Evolutionary conservation across 1,140 invertebrate genomes (phyloP).

Genomic region (Varroa destructor): DNA sequence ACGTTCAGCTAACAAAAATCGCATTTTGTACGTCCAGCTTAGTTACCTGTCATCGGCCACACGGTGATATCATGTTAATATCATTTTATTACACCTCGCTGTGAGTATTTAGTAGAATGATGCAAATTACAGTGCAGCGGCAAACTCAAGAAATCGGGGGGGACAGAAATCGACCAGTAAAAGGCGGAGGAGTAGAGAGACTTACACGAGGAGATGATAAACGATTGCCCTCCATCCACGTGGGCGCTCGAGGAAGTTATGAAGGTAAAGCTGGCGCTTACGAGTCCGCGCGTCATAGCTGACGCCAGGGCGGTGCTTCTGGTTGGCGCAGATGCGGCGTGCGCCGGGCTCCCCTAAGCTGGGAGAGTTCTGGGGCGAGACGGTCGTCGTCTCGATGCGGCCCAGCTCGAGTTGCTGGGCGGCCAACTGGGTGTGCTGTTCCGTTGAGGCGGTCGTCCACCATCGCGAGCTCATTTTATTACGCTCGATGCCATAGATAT

Average conservation of each 20-base stretch:
- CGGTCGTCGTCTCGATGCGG: slow-evolving; percentile 25
- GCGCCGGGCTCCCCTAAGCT: slow-evolving; percentile 26
- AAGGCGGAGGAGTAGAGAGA: slow-evolving; percentile 33
- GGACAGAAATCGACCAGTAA: too few relatives aligned
- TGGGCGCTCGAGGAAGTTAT: slow-evolving; percentile 85
- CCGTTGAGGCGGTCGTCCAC: slow-evolving; percentile 26
- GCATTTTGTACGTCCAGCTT: too few relatives aligned
- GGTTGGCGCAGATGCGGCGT: slow-evolving; percentile 27
- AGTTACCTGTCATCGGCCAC: too few relatives aligned
- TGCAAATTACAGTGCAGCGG: too few relatives aligned
- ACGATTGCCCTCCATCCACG: slow-evolving; percentile 64
- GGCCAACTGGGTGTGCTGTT: slow-evolving; percentile 27
- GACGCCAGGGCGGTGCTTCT: slow-evolving; percentile 27
- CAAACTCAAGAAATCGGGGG: too few relatives aligned
- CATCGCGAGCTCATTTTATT: slow-evolving; percentile 28
- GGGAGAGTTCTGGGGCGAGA: slow-evolving; percentile 28
- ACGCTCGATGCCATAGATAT: slow-evolving; percentile 28
- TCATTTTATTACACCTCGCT: too few relatives aligned
- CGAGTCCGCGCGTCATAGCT: slow-evolving; percentile 62
- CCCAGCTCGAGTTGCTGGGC: slow-evolving; percentile 26
- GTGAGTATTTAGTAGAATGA: too few relatives aligned
- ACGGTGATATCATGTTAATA: too few relatives aligned
- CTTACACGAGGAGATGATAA: slow-evolving; percentile 88
- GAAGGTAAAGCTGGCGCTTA: slow-evolving; percentile 69
- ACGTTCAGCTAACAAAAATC: too few relatives aligned